Conservation (phyloP, 2,797 vertebrate genomes). For the Siniperca obscura region DNA sequence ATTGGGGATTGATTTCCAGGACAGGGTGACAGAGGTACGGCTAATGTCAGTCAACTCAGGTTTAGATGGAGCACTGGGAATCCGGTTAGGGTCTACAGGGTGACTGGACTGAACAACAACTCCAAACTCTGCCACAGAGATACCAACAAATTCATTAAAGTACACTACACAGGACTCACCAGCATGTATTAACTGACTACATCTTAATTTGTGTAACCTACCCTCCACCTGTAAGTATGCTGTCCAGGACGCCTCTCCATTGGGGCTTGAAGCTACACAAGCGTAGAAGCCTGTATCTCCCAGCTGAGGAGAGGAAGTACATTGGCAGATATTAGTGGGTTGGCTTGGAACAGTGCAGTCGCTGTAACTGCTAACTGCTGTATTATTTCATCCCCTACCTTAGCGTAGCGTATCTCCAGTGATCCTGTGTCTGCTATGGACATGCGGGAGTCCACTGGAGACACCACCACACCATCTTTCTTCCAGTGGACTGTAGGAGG, state of each 20-base stretch:
- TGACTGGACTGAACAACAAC: constrained; percentile 90
- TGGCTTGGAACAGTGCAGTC: neutral
- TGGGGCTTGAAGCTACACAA: constrained; percentile 92
- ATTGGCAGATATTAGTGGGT: neutral
- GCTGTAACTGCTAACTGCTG: neutral
- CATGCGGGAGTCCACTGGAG: constrained; percentile 91
- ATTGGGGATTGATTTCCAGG: constrained; percentile 91
- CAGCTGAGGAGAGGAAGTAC: constrained; percentile 82
- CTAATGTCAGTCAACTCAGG: constrained; percentile 93
- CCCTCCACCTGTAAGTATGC: constrained; percentile 95
- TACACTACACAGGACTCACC: accelerated
- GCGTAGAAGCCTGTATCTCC: constrained; percentile 95
- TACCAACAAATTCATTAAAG: neutral
- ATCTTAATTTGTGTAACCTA: constrained; percentile 66
- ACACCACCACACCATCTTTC: constrained; percentile 89
- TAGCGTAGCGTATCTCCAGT: constrained; percentile 92
- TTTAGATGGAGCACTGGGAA: constrained; percentile 93
- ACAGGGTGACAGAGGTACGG: constrained; percentile 90
- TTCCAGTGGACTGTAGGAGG: constrained; percentile 91
- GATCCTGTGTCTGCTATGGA: constrained; percentile 89
- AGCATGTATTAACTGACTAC: neutral
- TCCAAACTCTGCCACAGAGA: constrained; percentile 89
- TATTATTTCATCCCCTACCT: constrained; percentile 81
- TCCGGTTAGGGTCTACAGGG: constrained; percentile 91
- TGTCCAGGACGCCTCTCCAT: constrained; percentile 94